Base-by-base conservation (phyloP, 2,888 invertebrate species). In the Zelleria hepariella region DNA sequence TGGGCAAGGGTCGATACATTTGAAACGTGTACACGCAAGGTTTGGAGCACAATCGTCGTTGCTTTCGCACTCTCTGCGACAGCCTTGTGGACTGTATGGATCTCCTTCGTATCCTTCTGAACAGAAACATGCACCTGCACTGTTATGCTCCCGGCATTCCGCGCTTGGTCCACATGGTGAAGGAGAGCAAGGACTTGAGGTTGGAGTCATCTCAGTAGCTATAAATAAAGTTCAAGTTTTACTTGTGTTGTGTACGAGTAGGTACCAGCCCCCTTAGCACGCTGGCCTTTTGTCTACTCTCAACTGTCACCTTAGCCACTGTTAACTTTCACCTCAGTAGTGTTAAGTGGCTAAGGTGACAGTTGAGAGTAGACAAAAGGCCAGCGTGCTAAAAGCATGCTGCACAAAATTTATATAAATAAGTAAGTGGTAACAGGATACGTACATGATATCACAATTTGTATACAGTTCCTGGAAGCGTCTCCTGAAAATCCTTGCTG, bases 91-190 rank as follows among this genome's bases (percentile, higher is more conserved):
- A 68, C 94, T 94, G 68, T 96, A 96, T 0, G 96, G 95, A 81
- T 96, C 94, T 32, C 96, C 96, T 68, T 94, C 93, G 67, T 92
- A 94, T 24, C 94, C 95, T 59, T 92, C 90, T 5, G 93, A 92
- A 72, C 96, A 96, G 26, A 92, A 91, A 72, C 96, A 97, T 47
- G 96, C 95, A n/a, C 94, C 95, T 0, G 96, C 95, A 10, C 94
- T 94, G 68, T 95, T 95, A 64, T 92, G 90, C 78, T 95, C 95
- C 6, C 95, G 91, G 68, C 95, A 96, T 78, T 95, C 94, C 2
- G 96, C 94, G 69, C 95, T 94, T 5, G 93, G 94, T 48, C 96
- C 96, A 73, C 96, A 96, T 1, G 96, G 96, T 60, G 95, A 94
- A 57, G 95, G 95, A 59, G 90, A 90, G 71, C 96, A 96, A 5